These are phyloP conservation scores for Oryzias melastigma DNA, from an alignment of 2,113 vertebrate species.

Conservation along the genomic window DNA sequence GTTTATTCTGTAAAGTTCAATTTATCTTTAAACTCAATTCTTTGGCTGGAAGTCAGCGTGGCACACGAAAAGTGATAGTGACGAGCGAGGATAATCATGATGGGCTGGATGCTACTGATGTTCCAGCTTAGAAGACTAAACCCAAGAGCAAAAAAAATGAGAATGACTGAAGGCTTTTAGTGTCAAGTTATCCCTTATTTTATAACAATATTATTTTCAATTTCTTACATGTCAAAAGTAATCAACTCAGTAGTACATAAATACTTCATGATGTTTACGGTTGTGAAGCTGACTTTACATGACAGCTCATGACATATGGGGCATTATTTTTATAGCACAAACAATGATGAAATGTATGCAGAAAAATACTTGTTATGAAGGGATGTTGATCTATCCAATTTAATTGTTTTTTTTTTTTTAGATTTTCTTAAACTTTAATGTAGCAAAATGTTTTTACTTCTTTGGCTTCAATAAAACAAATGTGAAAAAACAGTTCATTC, in stretches of 20 bases:
- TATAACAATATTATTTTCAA: constrained; percentile 3
- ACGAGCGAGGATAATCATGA: not conserved
- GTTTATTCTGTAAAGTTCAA: not conserved
- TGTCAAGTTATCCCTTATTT: constrained; percentile 5
- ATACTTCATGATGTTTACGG: not conserved
- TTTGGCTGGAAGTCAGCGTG: not conserved
- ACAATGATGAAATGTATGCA: not conserved
- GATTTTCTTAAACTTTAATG: no score
- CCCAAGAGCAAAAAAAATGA: constrained; percentile 9
- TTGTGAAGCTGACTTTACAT: no score
- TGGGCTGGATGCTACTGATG: constrained; percentile 4
- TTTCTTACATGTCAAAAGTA: constrained; percentile 2
- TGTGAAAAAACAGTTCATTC: no score
- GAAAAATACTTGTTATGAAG: no score
- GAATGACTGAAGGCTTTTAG: constrained; percentile 12
- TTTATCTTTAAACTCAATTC: not conserved
- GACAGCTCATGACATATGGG: no score
- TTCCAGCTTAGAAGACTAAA: constrained; percentile 20
- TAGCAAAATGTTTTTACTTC: no score
- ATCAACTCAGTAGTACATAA: constrained; percentile 7
- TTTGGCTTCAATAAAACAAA: no score
- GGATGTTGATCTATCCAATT: no score
- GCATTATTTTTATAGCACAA: no score
- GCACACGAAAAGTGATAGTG: not conserved
- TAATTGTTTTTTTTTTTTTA: no score